Evolutionary conservation across 2,888 invertebrate genomes (phyloP), one percentile per base, ranked within the genome.

Genomic region (Thecophora atra): DNA sequence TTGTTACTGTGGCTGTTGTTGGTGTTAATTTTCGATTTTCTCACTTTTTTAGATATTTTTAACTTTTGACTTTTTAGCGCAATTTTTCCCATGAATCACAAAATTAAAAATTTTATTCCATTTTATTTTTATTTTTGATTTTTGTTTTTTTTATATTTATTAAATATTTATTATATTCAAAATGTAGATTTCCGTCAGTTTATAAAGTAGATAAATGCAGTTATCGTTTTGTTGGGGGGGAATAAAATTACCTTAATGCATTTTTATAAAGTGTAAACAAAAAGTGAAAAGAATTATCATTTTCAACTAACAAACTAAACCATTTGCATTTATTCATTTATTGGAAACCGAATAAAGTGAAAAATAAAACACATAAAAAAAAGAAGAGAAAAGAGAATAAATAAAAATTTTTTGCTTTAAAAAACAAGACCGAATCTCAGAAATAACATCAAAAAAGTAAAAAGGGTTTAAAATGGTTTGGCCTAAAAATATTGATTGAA

Each of bases 391-490:
- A 8, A 37, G 11, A 37, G 8, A 30, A 30, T 30, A 30, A 30
- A 30, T 30, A 30, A 37, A 37, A 8, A 37, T 8, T 37, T 37
- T 0, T 37, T 37, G 37, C 37, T 1, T 37, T n/a, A n/a, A 47
- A 47, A 47, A 71, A 74, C 54, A 56, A 73, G 52, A 75, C 24
- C 56, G 63, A 47, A 44, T 58, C 47, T 47, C 42, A 71, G 30
- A 30, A 47, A 47, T 17, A 47, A 47, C 17, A 47, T n/a, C 11
- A 1, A n/a, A n/a, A n/a, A 47, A 4, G 15, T 1, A 15, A 47
- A n/a, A n/a, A 47, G 5, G 47, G 17, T 5, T 5, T 5, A 47
- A n/a, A n/a, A 47, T 17, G 13, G 1, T n/a, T 13, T 44, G 8
- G 7, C 13, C 47, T 47, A 47, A 54, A 54, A 54, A 54, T n/a